Conservation (phyloP, 2,797 vertebrate genomes). For the Sebastes flavidus region DNA sequence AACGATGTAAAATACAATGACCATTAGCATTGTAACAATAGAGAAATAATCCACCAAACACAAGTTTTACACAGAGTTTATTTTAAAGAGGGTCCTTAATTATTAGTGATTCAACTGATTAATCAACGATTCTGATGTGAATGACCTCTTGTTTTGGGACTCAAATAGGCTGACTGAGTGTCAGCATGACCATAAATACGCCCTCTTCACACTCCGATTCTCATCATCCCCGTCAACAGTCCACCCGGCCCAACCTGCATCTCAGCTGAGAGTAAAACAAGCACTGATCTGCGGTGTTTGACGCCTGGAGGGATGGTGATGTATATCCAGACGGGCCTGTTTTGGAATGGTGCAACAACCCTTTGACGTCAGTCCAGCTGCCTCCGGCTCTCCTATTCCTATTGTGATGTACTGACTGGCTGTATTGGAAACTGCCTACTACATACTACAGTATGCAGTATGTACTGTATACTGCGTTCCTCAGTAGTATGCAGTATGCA, state of each 20-base stretch:
- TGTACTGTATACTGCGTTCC: too few relatives aligned
- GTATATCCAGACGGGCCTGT: slow-evolving; percentile 22
- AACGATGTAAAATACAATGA: too few relatives aligned
- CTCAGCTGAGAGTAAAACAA: not conserved
- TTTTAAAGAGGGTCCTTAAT: not conserved
- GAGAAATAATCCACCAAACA: too few relatives aligned
- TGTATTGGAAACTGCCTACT: too few relatives aligned
- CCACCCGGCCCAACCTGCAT: not conserved
- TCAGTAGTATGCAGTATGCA: too few relatives aligned
- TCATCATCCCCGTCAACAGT: not conserved
- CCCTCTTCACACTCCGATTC: not conserved
- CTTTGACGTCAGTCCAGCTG: slow-evolving; percentile 22
- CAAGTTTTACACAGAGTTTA: too few relatives aligned
- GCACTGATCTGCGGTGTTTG: not conserved
- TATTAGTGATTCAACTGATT: not conserved
- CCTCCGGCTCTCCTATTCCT: not conserved
- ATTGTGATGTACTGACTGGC: not conserved
- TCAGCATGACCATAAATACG: not conserved
- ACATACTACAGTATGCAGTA: too few relatives aligned
- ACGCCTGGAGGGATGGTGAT: not conserved
- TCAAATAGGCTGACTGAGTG: not conserved
- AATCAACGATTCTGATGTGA: not conserved
- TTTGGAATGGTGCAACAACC: not conserved
- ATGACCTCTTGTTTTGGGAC: not conserved
- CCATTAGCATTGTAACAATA: too few relatives aligned